Evolutionary conservation across 2,888 invertebrate species (phyloP).

Genomic region (Prosopocoilus inquinatus): DNA sequence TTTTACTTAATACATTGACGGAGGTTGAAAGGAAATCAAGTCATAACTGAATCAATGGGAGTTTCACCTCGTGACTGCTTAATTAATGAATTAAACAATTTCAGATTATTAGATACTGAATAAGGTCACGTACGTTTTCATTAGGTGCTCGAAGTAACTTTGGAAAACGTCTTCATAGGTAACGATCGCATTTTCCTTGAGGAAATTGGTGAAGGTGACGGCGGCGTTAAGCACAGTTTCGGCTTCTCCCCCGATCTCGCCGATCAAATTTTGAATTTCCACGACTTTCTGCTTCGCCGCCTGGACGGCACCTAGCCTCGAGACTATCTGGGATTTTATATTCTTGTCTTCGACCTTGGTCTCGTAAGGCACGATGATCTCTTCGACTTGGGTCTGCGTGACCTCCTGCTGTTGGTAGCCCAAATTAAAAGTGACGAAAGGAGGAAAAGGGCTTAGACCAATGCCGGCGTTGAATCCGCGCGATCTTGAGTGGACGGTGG

Average conservation of each 20-base stretch:
- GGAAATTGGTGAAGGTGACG: slow-evolving; percentile 42
- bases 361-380: slow-evolving; percentile 36
- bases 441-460: background rate
- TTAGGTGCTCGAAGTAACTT: slow-evolving; percentile 39
- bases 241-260: slow-evolving; percentile 7
- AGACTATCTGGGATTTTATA: background rate
- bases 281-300: slow-evolving; percentile 1
- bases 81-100: too few relatives aligned
- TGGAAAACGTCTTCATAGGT: slow-evolving; percentile 41
- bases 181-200: slow-evolving; percentile 41
- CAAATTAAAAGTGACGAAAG: slow-evolving; percentile 36
- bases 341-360: slow-evolving; percentile 31
- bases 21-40: too few relatives aligned
- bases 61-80: too few relatives aligned
- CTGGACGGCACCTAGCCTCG: background rate
- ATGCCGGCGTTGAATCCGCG: background rate
- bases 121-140: slow-evolving; percentile 31
- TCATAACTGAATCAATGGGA: too few relatives aligned
- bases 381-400: slow-evolving; percentile 38
- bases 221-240: slow-evolving; percentile 31
- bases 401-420: slow-evolving; percentile 34
- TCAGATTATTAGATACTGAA: background rate
- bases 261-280: background rate
- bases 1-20: background rate
- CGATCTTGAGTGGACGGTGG: background rate